Evolutionary conservation across 2,113 vertebrate genomes (phyloP).

Genomic region (Aramus guarauna): DNA sequence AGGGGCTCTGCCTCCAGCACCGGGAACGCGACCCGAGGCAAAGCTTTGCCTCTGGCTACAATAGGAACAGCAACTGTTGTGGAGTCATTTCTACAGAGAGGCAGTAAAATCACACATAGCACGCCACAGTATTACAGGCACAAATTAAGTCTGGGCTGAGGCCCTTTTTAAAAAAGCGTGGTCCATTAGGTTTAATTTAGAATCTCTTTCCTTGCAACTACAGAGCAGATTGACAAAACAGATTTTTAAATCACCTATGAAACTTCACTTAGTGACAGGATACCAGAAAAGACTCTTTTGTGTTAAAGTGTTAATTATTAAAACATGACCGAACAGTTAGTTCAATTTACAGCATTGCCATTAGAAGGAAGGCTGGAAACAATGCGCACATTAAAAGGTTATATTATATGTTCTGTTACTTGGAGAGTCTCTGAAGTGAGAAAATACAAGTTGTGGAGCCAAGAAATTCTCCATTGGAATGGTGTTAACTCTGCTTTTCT

Average conservation of each 20-base stretch:
- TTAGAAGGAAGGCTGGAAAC: constrained; percentile 46
- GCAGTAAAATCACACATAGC: background rate
- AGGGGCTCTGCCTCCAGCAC: background rate
- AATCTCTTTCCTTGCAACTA: background rate
- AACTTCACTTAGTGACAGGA: constrained; percentile 27
- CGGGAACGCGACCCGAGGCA: background rate
- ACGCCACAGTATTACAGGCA: background rate
- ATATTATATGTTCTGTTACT: constrained; percentile 53
- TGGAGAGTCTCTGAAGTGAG: constrained; percentile 52
- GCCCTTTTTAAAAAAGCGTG: background rate
- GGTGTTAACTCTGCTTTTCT: background rate
- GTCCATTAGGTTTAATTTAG: constrained; percentile 32
- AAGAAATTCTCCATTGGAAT: constrained; percentile 27
- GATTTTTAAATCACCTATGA: constrained; percentile 46
- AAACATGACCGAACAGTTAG: constrained; percentile 16
- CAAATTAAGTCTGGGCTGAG: constrained; percentile 3
- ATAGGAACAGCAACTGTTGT: background rate
- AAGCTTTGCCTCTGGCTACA: background rate
- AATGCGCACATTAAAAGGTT: constrained; percentile 33
- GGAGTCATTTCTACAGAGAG: background rate
- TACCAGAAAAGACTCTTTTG: constrained; percentile 41
- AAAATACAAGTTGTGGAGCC: constrained; percentile 2
- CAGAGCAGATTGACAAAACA: constrained; percentile 49
- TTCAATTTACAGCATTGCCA: constrained; percentile 46
- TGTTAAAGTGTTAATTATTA: constrained; percentile 60